These are phyloP conservation scores for Lagorchestes hirsutus DNA, from an alignment of 2,797 vertebrate genomes.

Conservation along the genomic window DNA sequence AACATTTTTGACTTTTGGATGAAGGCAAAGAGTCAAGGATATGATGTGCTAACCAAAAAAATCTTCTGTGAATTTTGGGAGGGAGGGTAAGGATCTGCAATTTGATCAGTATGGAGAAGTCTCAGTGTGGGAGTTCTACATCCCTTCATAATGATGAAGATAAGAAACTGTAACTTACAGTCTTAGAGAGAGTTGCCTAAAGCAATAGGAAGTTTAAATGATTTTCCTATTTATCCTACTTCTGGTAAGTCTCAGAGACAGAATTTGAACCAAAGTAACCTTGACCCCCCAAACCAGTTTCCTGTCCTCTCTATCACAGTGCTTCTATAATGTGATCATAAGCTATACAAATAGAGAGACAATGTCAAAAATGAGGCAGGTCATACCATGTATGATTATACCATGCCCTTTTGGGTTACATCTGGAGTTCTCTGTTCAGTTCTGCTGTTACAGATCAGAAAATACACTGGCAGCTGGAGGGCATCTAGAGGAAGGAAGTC, in stretches of 20 bases:
- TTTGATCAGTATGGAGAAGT: background rate
- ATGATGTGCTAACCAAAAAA: background rate
- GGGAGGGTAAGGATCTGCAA: background rate
- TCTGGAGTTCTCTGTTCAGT: background rate
- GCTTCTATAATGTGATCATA: background rate
- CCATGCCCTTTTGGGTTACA: background rate
- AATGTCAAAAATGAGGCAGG: background rate
- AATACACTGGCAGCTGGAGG: background rate
- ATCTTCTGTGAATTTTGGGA: background rate
- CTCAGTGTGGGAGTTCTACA: background rate
- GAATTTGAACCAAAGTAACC: background rate
- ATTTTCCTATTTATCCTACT: background rate
- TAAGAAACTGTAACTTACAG: background rate
- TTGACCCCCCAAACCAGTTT: background rate
- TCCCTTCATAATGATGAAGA: background rate
- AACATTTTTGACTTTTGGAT: background rate
- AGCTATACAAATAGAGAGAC: background rate
- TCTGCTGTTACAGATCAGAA: background rate
- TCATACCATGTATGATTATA: background rate
- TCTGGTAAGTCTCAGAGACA: background rate
- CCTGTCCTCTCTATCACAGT: background rate
- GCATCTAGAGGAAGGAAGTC: background rate
- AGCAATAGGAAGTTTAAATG: background rate
- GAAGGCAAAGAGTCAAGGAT: background rate
- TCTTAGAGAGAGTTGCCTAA: background rate